These are phyloP conservation scores for Caranx ignobilis DNA, from an alignment of 2,113 vertebrate species.

Conservation along the genomic window DNA sequence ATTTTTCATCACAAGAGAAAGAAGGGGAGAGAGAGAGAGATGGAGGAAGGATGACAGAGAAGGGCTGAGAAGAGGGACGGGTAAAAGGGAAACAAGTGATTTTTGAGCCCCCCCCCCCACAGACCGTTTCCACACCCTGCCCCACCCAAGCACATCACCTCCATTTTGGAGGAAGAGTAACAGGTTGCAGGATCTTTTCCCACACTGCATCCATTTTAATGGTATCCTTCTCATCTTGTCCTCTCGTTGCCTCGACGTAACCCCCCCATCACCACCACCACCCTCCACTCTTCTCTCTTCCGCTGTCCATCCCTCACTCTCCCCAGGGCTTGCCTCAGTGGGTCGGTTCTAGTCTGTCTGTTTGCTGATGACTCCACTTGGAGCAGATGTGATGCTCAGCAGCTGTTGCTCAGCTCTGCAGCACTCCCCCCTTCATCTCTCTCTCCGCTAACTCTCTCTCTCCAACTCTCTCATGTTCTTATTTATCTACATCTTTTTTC, in stretches of 20 bases:
- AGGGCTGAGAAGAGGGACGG: slow-evolving; percentile 27
- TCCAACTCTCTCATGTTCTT: slow-evolving; percentile 55
- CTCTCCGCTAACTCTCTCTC: slow-evolving; percentile 9
- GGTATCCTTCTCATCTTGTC: slow-evolving; percentile 60
- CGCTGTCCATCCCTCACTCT: slow-evolving; percentile 58
- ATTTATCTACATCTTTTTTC: slow-evolving; percentile 59
- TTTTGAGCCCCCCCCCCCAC: slow-evolving; percentile 29
- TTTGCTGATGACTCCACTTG: slow-evolving; percentile 82
- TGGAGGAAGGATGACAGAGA: slow-evolving; percentile 63
- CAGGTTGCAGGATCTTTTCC: slow-evolving; percentile 46
- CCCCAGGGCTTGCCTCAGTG: slow-evolving; percentile 74
- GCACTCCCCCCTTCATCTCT: slow-evolving; percentile 30
- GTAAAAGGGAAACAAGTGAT: slow-evolving; percentile 39
- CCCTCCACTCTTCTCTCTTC: slow-evolving; percentile 32
- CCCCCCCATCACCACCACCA: slow-evolving; percentile 9
- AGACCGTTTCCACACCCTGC: slow-evolving; percentile 1
- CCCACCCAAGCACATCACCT: slow-evolving; percentile 15
- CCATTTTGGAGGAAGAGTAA: slow-evolving; percentile 37
- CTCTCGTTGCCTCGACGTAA: slow-evolving; percentile 9
- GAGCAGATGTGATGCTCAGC: slow-evolving; percentile 83
- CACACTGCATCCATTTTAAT: slow-evolving; percentile 59
- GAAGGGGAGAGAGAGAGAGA: slow-evolving; percentile 34
- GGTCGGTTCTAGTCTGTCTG: slow-evolving; percentile 83
- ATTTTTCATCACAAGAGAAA: slow-evolving; percentile 15
- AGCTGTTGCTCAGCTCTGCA: slow-evolving; percentile 75